Conservation (phyloP, 2,797 vertebrate genomes). For the Alauda arvensis region DNA sequence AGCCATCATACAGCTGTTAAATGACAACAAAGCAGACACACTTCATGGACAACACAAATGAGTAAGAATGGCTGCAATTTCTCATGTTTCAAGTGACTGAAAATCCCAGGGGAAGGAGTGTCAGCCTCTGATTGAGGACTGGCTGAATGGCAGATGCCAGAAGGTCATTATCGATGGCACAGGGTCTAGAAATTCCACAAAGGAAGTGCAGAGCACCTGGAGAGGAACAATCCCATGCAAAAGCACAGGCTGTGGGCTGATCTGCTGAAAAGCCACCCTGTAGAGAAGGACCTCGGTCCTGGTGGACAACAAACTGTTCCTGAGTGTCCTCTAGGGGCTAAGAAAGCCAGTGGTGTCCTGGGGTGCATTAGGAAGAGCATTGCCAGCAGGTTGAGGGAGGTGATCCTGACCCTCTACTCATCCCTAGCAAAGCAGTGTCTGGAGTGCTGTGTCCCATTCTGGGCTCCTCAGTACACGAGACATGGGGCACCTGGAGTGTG, state of each 20-base stretch:
- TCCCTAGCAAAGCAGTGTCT: neutral
- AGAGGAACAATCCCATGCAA: neutral
- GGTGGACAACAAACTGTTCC: neutral
- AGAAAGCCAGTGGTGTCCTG: neutral
- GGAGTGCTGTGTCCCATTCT: neutral
- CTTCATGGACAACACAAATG: neutral
- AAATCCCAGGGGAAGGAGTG: neutral
- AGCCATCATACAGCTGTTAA: neutral
- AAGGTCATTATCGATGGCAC: neutral
- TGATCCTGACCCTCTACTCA: neutral
- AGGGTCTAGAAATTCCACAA: neutral
- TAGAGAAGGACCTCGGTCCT: neutral
- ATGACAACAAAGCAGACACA: neutral
- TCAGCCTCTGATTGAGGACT: neutral
- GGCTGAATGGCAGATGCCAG: neutral
- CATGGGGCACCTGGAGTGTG: neutral
- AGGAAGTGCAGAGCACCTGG: neutral
- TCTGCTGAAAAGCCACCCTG: neutral
- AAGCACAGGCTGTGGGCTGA: neutral
- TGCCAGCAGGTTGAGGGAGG: neutral
- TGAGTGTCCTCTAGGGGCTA: neutral
- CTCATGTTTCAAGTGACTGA: neutral
- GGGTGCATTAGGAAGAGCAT: neutral
- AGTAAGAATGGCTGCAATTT: neutral
- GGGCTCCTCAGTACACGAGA: neutral